These are phyloP conservation scores for Otis tarda DNA, from an alignment of 2,113 vertebrate genomes.

Conservation along the genomic window DNA sequence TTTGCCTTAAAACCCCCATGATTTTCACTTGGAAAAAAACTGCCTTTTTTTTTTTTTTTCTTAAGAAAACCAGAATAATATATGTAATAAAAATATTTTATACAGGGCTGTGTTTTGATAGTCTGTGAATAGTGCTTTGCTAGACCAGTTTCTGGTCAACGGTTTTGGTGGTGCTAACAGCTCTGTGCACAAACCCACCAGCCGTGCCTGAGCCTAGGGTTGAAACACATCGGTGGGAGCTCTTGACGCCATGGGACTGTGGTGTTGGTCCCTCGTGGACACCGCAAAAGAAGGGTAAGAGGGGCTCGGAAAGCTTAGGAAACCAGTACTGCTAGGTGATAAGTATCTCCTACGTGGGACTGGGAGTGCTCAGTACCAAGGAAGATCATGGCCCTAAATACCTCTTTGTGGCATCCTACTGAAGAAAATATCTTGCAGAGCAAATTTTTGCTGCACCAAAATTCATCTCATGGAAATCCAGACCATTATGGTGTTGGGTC, in stretches of 20 bases:
- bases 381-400: background rate
- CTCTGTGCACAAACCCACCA: background rate
- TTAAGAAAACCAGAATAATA: conserved; percentile 18
- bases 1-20: conserved; percentile 17
- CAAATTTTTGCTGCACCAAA: background rate
- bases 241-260: background rate
- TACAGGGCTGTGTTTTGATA: background rate
- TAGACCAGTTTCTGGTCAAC: background rate
- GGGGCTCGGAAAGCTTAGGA: background rate
- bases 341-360: background rate
- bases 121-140: background rate
- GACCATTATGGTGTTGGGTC: background rate
- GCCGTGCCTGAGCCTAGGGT: background rate
- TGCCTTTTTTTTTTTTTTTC: fast-evolving
- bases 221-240: background rate
- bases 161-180: background rate
- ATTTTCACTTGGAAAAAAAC: conserved; percentile 49
- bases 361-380: background rate
- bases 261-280: background rate
- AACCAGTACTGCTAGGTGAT: background rate
- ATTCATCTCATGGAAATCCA: background rate
- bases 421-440: background rate
- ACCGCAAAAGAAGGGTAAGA: background rate
- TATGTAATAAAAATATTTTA: conserved; percentile 45
- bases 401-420: background rate